These are phyloP conservation scores for Periplaneta americana DNA, from an alignment of 1,140 invertebrate species.

Conservation along the genomic window DNA sequence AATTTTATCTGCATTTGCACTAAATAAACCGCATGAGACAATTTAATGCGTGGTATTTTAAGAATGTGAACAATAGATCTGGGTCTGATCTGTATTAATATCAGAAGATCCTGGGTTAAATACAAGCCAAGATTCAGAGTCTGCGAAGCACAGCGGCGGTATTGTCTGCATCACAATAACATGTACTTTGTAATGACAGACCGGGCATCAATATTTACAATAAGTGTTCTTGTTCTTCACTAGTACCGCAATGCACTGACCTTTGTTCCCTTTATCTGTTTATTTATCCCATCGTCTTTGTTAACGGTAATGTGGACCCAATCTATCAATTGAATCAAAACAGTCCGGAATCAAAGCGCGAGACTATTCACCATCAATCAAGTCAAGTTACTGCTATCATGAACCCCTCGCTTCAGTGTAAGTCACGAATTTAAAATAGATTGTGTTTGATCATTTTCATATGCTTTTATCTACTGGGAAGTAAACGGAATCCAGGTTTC, in stretches of 20 bases:
- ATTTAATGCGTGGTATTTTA: no score
- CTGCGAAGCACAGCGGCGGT: no score
- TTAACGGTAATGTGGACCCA: not conserved
- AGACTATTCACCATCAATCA: not conserved
- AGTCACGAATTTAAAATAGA: not conserved
- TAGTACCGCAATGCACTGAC: not conserved
- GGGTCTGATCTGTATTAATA: no score
- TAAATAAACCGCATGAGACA: no score
- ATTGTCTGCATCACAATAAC: no score
- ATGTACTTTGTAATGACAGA: not conserved
- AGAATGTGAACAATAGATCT: no score
- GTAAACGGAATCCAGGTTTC: no score
- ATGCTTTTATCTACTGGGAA: not conserved
- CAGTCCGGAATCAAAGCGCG: not conserved
- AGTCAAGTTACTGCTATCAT: not conserved
- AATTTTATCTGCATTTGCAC: no score
- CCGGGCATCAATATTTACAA: not conserved
- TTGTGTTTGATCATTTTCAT: not conserved
- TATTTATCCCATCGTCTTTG: not conserved
- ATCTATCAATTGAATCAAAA: no score
- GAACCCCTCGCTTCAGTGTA: not conserved
- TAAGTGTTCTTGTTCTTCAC: not conserved
- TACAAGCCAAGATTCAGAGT: no score
- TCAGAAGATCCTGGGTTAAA: no score
- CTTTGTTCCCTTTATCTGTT: not conserved